These are phyloP conservation scores for Opisthograptis luteolata DNA, from an alignment of 2,888 invertebrate species.

Conservation along the genomic window DNA sequence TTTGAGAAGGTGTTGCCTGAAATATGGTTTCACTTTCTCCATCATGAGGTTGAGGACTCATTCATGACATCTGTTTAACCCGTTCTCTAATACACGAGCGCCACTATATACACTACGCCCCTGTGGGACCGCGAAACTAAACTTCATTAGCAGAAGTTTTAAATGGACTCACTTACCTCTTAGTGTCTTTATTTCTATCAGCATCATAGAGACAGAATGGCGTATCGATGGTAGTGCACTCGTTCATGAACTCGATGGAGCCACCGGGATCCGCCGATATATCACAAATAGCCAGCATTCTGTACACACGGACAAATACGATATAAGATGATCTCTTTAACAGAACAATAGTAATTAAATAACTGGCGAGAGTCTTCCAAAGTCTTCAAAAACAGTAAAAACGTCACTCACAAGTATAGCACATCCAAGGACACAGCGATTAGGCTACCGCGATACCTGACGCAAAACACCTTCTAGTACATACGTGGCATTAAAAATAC, in stretches of 20 bases:
- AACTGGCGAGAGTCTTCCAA: neutral
- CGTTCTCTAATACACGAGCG: no score
- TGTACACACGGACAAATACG: conserved; percentile 39
- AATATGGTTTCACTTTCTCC: no score
- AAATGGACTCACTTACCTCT: conserved; percentile 84
- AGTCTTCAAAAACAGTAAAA: neutral
- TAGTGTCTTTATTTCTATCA: conserved; percentile 98
- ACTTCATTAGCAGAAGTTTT: neutral
- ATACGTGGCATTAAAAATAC: conserved; percentile 4
- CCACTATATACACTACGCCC: no score
- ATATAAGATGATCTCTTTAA: no score
- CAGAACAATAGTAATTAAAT: no score
- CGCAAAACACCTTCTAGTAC: conserved; percentile 26
- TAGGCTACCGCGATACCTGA: conserved; percentile 19
- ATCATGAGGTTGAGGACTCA: no score
- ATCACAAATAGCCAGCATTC: conserved; percentile 98
- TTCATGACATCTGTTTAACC: no score
- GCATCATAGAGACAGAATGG: conserved; percentile 99
- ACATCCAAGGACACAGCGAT: neutral
- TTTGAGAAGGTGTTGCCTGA: no score
- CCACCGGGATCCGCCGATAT: conserved; percentile 99
- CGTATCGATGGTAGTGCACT: conserved; percentile 99
- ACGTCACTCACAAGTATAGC: conserved; percentile 5
- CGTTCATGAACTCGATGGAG: conserved; percentile 99
- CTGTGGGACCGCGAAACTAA: neutral